Conservation (phyloP, 2,113 vertebrate species). For the Pseudorasbora parva region DNA sequence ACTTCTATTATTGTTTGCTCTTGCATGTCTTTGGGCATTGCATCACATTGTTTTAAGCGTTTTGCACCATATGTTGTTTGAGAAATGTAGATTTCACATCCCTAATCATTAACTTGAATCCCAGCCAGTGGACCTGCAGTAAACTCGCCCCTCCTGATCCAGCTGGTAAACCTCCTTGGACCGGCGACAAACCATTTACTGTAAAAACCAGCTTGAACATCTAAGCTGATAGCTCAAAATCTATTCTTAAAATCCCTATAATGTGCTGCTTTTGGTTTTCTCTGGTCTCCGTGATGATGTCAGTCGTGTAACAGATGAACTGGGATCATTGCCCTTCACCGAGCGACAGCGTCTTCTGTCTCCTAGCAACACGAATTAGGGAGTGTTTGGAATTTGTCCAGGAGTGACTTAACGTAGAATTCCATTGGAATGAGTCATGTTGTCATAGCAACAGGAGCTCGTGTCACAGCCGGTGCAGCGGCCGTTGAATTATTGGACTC, state of each 20-base stretch:
- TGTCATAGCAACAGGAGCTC: constrained; percentile 38
- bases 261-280: no score
- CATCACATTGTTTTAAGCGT: not conserved
- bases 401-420: constrained; percentile 31
- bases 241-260: no score
- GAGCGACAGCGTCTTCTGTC: not conserved
- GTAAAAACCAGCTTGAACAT: no score
- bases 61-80: no score
- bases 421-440: constrained; percentile 42
- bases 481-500: not conserved
- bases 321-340: not conserved
- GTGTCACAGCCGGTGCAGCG: no score
- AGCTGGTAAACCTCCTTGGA: no score
- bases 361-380: constrained; percentile 27
- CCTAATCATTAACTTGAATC: no score
- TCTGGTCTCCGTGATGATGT: not conserved
- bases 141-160: no score
- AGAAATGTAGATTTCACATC: no score
- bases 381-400: constrained; percentile 49
- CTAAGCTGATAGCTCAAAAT: no score
- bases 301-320: not conserved
- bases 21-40: not conserved
- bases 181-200: no score
- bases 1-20: not conserved
- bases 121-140: no score